Percentiles rank a stretch among this genome's conserved stretches.
These are phyloP conservation scores for Drosophila hamatofila DNA, from an alignment of 2,888 invertebrate genomes.

Conservation along the genomic window DNA sequence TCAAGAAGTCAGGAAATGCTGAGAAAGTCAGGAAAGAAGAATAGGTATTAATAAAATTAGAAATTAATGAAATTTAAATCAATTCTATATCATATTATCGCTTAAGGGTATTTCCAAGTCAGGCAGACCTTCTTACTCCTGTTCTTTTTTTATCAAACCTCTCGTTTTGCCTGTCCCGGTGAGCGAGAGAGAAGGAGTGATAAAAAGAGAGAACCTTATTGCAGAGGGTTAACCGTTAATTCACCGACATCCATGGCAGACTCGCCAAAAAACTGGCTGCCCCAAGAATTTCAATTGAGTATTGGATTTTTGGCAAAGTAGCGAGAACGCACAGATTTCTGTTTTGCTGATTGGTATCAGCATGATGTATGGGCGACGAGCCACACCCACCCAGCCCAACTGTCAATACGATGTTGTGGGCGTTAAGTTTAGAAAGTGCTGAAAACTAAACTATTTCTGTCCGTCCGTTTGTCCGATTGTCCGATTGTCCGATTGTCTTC, in stretches of 20 bases:
- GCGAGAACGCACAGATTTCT: slow-evolving; percentile 52
- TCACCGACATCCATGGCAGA: slow-evolving; percentile 60
- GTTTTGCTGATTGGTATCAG: slow-evolving; percentile 63
- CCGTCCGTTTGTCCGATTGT: background rate
- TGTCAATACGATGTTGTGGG: slow-evolving; percentile 4
- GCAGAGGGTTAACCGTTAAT: slow-evolving; percentile 57
- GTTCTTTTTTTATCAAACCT: slow-evolving; percentile 51
- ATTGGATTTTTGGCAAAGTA: slow-evolving; percentile 43
- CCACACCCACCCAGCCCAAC: slow-evolving; percentile 56
- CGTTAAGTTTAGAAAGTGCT: slow-evolving; percentile 67
- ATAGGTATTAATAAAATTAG: too few species aligned
- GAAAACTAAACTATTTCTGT: slow-evolving; percentile 74
- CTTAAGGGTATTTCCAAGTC: background rate
- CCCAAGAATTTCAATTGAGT: slow-evolving; percentile 64
- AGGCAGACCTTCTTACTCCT: slow-evolving; percentile 7
- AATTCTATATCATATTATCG: too few species aligned
- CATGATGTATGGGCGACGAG: slow-evolving; percentile 59
- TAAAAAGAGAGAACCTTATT: background rate
- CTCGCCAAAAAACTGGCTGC: slow-evolving; percentile 48
- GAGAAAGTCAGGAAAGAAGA: too few species aligned
- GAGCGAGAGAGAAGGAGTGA: background rate
- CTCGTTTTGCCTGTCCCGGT: slow-evolving; percentile 49
- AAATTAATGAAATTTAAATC: too few species aligned
- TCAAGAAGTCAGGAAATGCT: too few species aligned
- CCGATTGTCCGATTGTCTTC: background rate